Conservation (phyloP, 23 tunicate genomes). For the Oikopleura albicans region DNA sequence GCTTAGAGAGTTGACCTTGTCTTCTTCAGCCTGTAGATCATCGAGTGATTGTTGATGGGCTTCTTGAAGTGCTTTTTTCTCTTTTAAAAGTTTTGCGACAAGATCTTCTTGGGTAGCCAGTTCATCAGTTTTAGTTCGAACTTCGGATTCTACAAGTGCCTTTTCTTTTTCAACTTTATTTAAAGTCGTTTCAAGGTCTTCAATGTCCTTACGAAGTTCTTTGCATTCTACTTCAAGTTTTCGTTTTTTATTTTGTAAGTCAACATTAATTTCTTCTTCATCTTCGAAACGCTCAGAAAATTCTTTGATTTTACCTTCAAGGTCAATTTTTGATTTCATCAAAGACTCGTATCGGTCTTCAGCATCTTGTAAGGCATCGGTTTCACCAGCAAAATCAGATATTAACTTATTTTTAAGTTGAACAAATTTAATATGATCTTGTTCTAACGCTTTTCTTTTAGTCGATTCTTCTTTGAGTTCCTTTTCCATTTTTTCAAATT, state of each 20-base stretch:
- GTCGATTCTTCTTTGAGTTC: slow-evolving; percentile 52
- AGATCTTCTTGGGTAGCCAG: slow-evolving; percentile 51
- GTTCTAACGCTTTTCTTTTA: slow-evolving; percentile 77
- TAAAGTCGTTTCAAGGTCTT: slow-evolving; percentile 73
- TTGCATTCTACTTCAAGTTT: slow-evolving; percentile 83
- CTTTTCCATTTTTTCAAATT: slow-evolving; percentile 40
- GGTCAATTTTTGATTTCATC: slow-evolving; percentile 66
- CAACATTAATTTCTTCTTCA: slow-evolving; percentile 86
- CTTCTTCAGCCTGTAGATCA: slow-evolving; percentile 85
- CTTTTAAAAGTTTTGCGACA: slow-evolving; percentile 50
- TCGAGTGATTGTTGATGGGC: slow-evolving; percentile 90
- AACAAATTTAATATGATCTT: slow-evolving; percentile 45
- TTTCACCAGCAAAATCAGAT: slow-evolving; percentile 32
- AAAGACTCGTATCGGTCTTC: slow-evolving; percentile 83
- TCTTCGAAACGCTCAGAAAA: slow-evolving; percentile 77
- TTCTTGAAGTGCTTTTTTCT: slow-evolving; percentile 80
- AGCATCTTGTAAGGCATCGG: slow-evolving; percentile 35
- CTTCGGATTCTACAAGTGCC: slow-evolving; percentile 27
- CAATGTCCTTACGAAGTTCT: slow-evolving; percentile 79
- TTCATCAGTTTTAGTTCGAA: slow-evolving; percentile 57
- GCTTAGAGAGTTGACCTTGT: slow-evolving; percentile 63
- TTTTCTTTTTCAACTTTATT: slow-evolving; percentile 89
- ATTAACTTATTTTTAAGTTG: slow-evolving; percentile 81
- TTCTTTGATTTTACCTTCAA: slow-evolving; percentile 90
- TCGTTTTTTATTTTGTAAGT: slow-evolving; percentile 60